Evolutionary conservation across 2,797 vertebrate species (phyloP).

Genomic region (Danio aesculapii): DNA sequence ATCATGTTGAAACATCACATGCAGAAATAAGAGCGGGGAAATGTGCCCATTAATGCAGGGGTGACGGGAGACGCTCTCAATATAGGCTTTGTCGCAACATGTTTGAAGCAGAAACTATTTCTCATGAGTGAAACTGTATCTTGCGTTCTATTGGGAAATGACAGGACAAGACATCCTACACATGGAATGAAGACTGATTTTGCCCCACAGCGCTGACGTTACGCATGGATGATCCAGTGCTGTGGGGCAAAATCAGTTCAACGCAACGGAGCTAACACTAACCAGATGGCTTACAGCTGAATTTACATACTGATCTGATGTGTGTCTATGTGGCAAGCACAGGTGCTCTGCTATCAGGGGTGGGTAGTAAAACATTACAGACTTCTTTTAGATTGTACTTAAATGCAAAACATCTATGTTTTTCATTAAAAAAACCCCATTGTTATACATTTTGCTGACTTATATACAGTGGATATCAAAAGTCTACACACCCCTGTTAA

Average conservation of each 20-base stretch:
- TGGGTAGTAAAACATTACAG: too few relatives aligned
- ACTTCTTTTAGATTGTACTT: too few relatives aligned
- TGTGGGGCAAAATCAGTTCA: conserved; percentile 27
- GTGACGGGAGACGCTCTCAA: conserved; percentile 1
- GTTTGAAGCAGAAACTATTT: conserved; percentile 50
- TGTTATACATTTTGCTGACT: too few relatives aligned
- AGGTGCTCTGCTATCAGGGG: not conserved
- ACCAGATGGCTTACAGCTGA: conserved; percentile 24
- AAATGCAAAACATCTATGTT: too few relatives aligned
- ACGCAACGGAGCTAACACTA: conserved; percentile 2
- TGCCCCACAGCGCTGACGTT: conserved; percentile 1
- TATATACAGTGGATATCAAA: too few relatives aligned
- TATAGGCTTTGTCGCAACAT: conserved; percentile 48
- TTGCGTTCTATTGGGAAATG: conserved; percentile 12
- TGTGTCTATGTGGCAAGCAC: not conserved
- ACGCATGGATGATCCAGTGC: conserved; percentile 14
- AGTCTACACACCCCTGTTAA: too few relatives aligned
- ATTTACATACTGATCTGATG: not conserved
- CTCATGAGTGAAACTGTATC: conserved; percentile 44
- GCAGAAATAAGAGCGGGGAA: conserved; percentile 29
- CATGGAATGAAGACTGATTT: conserved; percentile 34
- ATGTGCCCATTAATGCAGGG: conserved; percentile 18
- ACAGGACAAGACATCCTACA: conserved; percentile 27
- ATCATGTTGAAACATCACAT: conserved; percentile 24
- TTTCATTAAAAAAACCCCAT: too few relatives aligned